Evolutionary conservation across 2,797 vertebrate species (phyloP).

Genomic region (Channa striata): DNA sequence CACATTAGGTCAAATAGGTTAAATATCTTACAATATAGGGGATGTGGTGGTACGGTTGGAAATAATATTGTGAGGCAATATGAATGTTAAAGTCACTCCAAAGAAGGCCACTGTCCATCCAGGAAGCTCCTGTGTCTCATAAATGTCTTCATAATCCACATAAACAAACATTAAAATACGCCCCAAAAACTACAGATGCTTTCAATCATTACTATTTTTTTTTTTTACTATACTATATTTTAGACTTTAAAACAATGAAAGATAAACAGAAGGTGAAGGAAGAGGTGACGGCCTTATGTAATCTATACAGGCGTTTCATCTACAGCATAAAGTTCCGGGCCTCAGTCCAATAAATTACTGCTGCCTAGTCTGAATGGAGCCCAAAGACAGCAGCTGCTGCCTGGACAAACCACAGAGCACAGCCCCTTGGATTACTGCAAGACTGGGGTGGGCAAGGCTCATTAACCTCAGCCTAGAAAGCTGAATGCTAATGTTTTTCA

Average conservation of each 20-base stretch:
- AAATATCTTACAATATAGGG: conserved; percentile 57
- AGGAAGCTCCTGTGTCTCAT: conserved; percentile 38
- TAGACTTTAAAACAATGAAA: conserved; percentile 4
- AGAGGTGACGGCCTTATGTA: conserved; percentile 67
- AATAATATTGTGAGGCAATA: conserved; percentile 43
- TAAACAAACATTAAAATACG: conserved; percentile 30
- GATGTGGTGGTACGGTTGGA: conserved; percentile 54
- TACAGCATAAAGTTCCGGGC: conserved; percentile 73
- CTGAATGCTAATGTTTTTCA: conserved; percentile 27
- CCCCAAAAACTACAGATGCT: conserved; percentile 1
- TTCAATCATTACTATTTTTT: not conserved
- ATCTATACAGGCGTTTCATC: conserved; percentile 65
- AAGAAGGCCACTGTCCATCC: conserved; percentile 37
- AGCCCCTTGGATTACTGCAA: conserved; percentile 42
- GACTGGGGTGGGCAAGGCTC: conserved; percentile 29
- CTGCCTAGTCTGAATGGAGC: conserved; percentile 64
- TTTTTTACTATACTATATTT: not conserved
- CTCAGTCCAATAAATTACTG: conserved; percentile 59
- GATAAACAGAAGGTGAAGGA: conserved; percentile 28
- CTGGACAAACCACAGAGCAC: conserved; percentile 58
- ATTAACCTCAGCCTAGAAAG: conserved; percentile 34
- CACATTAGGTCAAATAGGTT: conserved; percentile 44
- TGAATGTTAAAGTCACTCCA: conserved; percentile 62
- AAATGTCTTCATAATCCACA: conserved; percentile 42
- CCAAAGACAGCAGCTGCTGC: conserved; percentile 67